Base-by-base conservation (phyloP, 92 coral and sea anemone genomes). In the Heteractis magnifica region DNA sequence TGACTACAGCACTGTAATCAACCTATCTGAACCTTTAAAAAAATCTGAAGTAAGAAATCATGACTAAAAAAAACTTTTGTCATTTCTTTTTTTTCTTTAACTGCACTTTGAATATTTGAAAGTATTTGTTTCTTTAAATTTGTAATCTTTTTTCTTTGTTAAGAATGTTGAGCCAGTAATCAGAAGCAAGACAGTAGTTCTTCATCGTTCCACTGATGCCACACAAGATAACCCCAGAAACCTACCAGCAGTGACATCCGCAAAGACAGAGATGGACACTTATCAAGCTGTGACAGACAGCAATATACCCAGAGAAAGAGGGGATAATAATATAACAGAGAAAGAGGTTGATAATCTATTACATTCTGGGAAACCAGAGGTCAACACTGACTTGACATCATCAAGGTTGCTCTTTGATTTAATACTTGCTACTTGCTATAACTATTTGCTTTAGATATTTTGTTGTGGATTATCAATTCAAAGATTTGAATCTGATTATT, bases 1-100 rank as follows among this genome's bases (percentile, higher is more conserved):
- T 91, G 98, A 95, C 77, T 95, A 95, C 83, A 89, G 94, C 82
- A 92, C 86, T 65, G 91, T 87, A 13, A 90, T 95, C 62, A 72
- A 90, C 79, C 84, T 95, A 14, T 64, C 52, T 26, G 82, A 80
- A 41, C 75, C 86, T n/a, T 76, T 75, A 50, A 81, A n/a, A 56
- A 71, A 65, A 53, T 26, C 60, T n/a, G 60, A 76, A 10, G 60
- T 50, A 68, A 68, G 73, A n/a, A 68, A 68, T 10, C 15, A 26
- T 68, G 20, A 1, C 23, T 26, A 6, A 64, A 7, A n/a, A 4
- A 58, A 4, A 59, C 15, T 2, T 34, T 34, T 34, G 44, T 34
- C 44, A 34, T 59, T 59, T 59, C 65, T 59, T 15, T 59, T 13
- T 59, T 13, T 59, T 11, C 14, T 13, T n/a, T 12, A 59, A 13